Conservation (phyloP, 2,888 invertebrate genomes). For the Phyllotreta striolata region DNA sequence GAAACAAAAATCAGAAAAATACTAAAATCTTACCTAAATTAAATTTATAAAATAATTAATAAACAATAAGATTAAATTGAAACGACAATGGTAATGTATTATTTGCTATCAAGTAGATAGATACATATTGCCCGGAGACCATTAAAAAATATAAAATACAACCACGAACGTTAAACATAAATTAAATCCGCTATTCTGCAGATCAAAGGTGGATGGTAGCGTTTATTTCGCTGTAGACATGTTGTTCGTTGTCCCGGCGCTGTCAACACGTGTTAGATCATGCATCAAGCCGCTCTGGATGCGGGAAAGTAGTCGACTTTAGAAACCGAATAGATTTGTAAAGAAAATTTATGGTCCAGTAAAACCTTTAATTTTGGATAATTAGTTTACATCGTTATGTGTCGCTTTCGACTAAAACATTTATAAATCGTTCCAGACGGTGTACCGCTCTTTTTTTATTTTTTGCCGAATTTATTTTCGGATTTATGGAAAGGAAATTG, state of each 20-base stretch:
- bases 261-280: conserved; percentile 52
- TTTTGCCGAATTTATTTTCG: conserved; percentile 24
- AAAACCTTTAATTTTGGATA: conserved; percentile 51
- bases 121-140: neutral
- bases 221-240: conserved; percentile 42
- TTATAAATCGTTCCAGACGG: conserved; percentile 35
- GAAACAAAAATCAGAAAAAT: conserved; percentile 34
- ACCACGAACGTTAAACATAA: conserved; percentile 38
- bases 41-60: neutral
- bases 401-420: conserved; percentile 35
- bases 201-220: conserved; percentile 49
- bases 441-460: conserved; percentile 5
- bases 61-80: neutral
- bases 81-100: conserved; percentile 1
- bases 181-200: conserved; percentile 43
- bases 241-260: conserved; percentile 40
- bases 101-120: neutral
- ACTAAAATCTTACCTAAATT: too few relatives aligned
- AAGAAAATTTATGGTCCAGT: conserved; percentile 57
- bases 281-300: conserved; percentile 42
- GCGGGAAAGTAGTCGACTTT: conserved; percentile 43
- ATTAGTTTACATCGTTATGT: conserved; percentile 46
- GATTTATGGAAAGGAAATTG: conserved; percentile 12
- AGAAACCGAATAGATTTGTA: conserved; percentile 58
- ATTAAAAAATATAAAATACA: conserved; percentile 7